Base-by-base conservation (phyloP, 2,888 invertebrate species). In the Andrena marginata region DNA sequence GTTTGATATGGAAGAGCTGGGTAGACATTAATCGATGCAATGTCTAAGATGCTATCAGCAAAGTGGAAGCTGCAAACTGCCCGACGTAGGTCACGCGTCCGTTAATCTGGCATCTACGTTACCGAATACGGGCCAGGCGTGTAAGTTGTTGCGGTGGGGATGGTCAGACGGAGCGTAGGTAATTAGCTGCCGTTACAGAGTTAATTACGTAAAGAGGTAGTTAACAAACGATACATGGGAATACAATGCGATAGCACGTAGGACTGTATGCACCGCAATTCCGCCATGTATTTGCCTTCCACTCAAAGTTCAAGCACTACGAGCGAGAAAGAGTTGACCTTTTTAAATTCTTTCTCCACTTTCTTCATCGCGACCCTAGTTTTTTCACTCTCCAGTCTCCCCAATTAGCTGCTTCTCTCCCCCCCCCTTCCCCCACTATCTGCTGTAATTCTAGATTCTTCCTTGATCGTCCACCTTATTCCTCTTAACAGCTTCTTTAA, bases 91-190 rank as follows among this genome's bases (percentile, higher is more conserved):
- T 42, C 8, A 35, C 16, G 35, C n/a, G 16, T 16, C 26, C 31
- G 59, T 69, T 60, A 69, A 77, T 67, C 35, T 23, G 20, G 16
- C 64, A 4, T 16, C 2, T 3, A 10, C 6, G 51, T 42, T 76
- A 35, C 20, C 54, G 20, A 48, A 56, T 54, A 29, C 10, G 31
- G 31, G 13, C 23, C 67, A 29, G 16, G 29, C 65, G 65, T 31
- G 60, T 20, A 68, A 68, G 73, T 73, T 56, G 62, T 78, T 73
- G 72, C 42, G 77, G 72, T 77, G 20, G n/a, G 16, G 48, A 73
- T 42, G 78, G 48, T 49, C 73, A n/a, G 68, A 54, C 63, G n/a
- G 54, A 33, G 23, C 31, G 48, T n/a, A 2, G 33, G 63, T 69
- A 78, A 78, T 78, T 78, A 63, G 48, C 48, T 49, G 42, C 63